Conservation (phyloP, 2,888 invertebrate genomes). For the Slavum lentiscoides region DNA sequence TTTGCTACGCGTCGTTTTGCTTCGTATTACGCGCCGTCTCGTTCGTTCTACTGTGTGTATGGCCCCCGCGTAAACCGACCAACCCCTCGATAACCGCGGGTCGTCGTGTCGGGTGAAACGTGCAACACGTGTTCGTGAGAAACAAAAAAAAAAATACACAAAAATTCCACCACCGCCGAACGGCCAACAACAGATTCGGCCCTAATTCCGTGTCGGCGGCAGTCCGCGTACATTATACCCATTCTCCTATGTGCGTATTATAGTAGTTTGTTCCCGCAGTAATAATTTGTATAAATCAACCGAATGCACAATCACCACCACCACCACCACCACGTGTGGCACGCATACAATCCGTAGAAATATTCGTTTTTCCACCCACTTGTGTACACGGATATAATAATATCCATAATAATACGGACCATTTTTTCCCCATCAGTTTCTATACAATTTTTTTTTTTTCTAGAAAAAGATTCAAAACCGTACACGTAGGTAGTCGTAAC, state of each 20-base stretch:
- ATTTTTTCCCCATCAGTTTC: no score
- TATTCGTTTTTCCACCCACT: slow-evolving; percentile 20
- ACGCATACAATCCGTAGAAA: not conserved
- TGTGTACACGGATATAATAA: no score
- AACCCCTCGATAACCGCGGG: no score
- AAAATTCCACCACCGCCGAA: not conserved
- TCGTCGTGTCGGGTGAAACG: not conserved
- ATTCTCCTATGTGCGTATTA: no score
- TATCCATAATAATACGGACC: not conserved
- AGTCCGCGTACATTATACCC: no score
- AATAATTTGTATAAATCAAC: slow-evolving; percentile 34
- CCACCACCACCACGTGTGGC: no score
- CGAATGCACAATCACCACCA: not conserved
- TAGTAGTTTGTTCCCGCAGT: not conserved
- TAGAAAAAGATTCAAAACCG: no score
- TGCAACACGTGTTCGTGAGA: slow-evolving; percentile 40
- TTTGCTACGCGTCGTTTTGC: no score
- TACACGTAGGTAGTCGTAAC: no score
- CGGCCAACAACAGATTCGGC: slow-evolving; percentile 14
- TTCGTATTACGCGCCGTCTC: no score
- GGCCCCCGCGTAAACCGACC: not conserved
- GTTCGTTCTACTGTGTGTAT: no score
- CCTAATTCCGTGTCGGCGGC: not conserved
- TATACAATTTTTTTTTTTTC: no score
- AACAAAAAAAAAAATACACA: slow-evolving; percentile 11